Evolutionary conservation across 2,888 invertebrate genomes (phyloP).

Genomic region (Conus canariensis): DNA sequence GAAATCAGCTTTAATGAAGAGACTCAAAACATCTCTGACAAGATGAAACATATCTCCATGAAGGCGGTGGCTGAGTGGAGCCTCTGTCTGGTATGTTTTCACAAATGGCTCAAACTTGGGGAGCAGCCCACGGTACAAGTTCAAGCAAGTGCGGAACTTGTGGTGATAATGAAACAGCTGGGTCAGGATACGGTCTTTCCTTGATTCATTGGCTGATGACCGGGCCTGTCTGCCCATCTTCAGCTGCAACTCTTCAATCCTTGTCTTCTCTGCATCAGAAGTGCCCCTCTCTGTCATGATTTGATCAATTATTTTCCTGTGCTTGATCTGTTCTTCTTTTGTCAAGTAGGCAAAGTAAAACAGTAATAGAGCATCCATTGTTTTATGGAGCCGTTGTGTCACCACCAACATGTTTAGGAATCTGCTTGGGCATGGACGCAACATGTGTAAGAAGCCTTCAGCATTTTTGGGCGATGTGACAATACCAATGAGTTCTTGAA

Average conservation of each 20-base stretch:
- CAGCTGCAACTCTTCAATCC: neutral
- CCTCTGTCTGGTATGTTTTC: neutral
- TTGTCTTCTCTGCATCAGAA: too few relatives aligned
- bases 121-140: slow-evolving; percentile 2
- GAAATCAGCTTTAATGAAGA: slow-evolving; percentile 4
- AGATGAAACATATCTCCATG: slow-evolving; percentile 1
- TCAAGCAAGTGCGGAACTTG: neutral
- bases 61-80: slow-evolving; percentile 1
- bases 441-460: too few relatives aligned
- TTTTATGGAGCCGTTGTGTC: too few relatives aligned
- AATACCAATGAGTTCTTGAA: too few relatives aligned
- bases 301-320: slow-evolving; percentile 4
- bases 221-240: slow-evolving; percentile 3
- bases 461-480: too few relatives aligned
- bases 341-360: neutral
- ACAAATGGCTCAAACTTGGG: neutral
- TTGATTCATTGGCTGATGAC: slow-evolving; percentile 10
- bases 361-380: too few relatives aligned
- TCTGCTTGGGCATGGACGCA: too few relatives aligned
- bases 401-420: too few relatives aligned
- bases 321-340: neutral
- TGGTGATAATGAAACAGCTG: neutral
- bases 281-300: too few relatives aligned
- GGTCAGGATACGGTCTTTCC: neutral
- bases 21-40: neutral